Evolutionary conservation across 2,113 vertebrate species (phyloP).

Genomic region (Oplegnathus fasciatus): DNA sequence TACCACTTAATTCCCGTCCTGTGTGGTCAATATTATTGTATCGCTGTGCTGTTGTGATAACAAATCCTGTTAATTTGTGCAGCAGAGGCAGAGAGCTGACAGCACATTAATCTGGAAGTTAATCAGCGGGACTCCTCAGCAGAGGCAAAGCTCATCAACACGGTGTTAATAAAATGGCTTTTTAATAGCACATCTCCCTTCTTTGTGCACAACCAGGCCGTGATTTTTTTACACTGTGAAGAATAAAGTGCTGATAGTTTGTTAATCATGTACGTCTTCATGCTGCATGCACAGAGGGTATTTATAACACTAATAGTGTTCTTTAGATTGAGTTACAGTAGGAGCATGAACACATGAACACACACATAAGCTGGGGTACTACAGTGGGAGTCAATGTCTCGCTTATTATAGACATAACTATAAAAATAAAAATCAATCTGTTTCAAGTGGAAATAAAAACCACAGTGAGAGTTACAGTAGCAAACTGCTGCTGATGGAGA

Average conservation of each 20-base stretch:
- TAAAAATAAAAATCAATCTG: background rate
- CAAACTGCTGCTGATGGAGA: background rate
- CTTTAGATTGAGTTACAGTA: conserved; percentile 5
- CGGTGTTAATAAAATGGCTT: conserved; percentile 55
- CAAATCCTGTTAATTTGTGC: conserved; percentile 50
- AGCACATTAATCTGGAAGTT: conserved; percentile 57
- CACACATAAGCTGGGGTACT: background rate
- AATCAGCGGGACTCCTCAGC: conserved; percentile 52
- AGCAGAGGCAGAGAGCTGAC: conserved; percentile 27
- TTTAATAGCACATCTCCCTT: conserved; percentile 41
- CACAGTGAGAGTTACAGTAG: background rate
- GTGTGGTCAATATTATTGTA: conserved; percentile 17
- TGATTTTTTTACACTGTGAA: background rate
- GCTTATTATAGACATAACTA: background rate
- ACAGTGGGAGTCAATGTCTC: background rate
- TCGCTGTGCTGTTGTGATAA: conserved; percentile 35
- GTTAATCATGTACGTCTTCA: conserved; percentile 32
- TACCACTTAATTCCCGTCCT: background rate
- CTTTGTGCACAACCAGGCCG: conserved; percentile 4
- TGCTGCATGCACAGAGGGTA: conserved; percentile 16
- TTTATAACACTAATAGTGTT: conserved; percentile 8
- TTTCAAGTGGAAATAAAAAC: background rate
- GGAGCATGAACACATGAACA: background rate
- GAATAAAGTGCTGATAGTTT: conserved; percentile 2
- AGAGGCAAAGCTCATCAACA: conserved; percentile 43